A percentile compares a stretch with the other conserved stretches of the same genome.
phyloP scores from a whole-genome alignment of 1,140 invertebrate genomes.

The Brachionus sp. region DNA sequence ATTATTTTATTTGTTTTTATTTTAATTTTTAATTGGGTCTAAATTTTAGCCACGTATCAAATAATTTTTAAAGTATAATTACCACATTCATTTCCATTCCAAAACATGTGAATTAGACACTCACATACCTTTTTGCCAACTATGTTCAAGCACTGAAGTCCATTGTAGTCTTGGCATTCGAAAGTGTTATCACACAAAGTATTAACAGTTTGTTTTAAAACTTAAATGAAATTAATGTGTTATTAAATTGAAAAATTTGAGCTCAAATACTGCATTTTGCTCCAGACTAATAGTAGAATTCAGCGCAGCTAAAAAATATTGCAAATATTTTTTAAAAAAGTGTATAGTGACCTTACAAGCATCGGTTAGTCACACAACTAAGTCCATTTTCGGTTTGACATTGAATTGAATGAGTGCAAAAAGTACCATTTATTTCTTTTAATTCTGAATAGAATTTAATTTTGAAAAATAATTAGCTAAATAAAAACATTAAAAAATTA shows the following conservation, averaged over 20 bases:
- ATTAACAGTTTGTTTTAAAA: neutral
- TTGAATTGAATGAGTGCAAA: neutral
- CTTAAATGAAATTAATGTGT: neutral
- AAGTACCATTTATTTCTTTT: constrained; percentile 20
- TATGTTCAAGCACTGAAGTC: neutral
- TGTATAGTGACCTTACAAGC: neutral
- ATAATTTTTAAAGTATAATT: neutral
- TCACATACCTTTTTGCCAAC: neutral
- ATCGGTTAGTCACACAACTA: neutral
- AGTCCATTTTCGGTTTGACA: constrained; percentile 21
- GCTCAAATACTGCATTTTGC: neutral
- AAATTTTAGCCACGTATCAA: too few species aligned
- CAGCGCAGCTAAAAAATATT: neutral
- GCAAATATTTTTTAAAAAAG: neutral
- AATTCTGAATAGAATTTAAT: neutral
- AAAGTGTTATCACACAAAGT: neutral
- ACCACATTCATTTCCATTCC: neutral
- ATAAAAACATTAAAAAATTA: neutral
- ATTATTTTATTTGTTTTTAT: too few species aligned
- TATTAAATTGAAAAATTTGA: neutral
- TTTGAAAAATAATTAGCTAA: too few species aligned
- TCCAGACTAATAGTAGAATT: neutral
- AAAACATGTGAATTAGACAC: neutral
- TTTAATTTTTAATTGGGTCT: too few species aligned
- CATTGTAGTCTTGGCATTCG: constrained; percentile 22